Evolutionary conservation across 2,113 vertebrate species (phyloP).

Genomic region (Athene cunicularia): DNA sequence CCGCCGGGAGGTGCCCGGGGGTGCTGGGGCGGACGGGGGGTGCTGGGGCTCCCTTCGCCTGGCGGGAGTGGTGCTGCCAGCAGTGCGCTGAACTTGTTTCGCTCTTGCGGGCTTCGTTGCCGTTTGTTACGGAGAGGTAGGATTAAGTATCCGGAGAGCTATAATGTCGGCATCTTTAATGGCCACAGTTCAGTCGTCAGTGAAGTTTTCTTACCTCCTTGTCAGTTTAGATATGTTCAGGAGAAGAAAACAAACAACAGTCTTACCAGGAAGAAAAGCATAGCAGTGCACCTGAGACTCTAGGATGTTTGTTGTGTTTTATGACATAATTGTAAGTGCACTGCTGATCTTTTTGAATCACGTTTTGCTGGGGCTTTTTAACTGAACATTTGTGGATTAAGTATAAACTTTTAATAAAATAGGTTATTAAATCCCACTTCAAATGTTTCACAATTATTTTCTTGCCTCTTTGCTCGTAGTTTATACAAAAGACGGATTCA

Average conservation of each 20-base stretch:
- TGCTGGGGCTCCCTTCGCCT: not conserved
- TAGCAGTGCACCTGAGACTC: not conserved
- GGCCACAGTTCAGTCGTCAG: not conserved
- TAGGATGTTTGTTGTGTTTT: not conserved
- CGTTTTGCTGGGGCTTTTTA: not conserved
- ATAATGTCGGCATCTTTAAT: not conserved
- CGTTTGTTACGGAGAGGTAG: not conserved
- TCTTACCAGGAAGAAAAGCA: rapidly evolving
- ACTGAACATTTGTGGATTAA: not conserved
- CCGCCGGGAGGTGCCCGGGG: rapidly evolving
- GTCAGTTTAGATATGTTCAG: not conserved
- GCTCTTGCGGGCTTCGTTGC: rapidly evolving
- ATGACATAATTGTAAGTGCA: not conserved
- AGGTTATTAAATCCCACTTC: not conserved
- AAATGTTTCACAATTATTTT: not conserved
- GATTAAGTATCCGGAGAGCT: not conserved
- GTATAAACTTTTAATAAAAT: not conserved
- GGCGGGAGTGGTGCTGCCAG: not conserved
- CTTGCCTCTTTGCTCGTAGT: not conserved
- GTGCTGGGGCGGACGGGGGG: not conserved
- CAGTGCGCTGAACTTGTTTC: not conserved
- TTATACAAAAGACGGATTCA: not conserved
- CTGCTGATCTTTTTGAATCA: not conserved
- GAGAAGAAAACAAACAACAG: not conserved
- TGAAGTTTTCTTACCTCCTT: not conserved